Evolutionary conservation across 1,140 invertebrate genomes (phyloP).

Genomic region (Pissodes strobi): DNA sequence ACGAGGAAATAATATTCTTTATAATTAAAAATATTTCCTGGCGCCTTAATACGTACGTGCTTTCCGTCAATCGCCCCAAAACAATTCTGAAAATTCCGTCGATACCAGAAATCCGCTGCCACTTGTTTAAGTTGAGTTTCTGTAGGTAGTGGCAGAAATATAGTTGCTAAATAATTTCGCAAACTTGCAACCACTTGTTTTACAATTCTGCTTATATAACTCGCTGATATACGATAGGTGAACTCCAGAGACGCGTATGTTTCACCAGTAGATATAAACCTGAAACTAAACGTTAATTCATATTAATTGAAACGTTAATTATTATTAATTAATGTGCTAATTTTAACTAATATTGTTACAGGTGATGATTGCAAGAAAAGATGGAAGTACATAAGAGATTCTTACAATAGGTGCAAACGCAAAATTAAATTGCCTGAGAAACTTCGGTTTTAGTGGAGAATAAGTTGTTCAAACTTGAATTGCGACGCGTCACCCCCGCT

Average conservation of each 20-base stretch:
- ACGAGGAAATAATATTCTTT: conserved; percentile 55
- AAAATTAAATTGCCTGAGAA: conserved; percentile 1
- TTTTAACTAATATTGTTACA: too few species aligned
- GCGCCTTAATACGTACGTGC: conserved; percentile 53
- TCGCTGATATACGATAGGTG: conserved; percentile 12
- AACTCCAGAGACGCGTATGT: conserved; percentile 13
- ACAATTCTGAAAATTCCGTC: too few species aligned
- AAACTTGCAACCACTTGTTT: conserved; percentile 10
- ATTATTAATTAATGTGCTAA: too few species aligned
- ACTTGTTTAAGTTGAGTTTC: background rate
- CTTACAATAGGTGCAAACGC: background rate
- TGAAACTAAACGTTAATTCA: background rate
- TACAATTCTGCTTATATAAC: conserved; percentile 11
- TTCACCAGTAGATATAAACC: conserved; percentile 17
- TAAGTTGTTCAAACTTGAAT: too few species aligned
- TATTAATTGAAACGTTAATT: too few species aligned
- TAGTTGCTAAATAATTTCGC: background rate
- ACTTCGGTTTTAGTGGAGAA: too few species aligned
- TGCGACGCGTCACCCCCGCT: too few species aligned
- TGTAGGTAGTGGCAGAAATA: background rate
- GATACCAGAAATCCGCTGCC: conserved; percentile 36
- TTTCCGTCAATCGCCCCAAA: too few species aligned
- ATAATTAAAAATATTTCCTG: conserved; percentile 50
- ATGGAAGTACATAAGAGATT: conserved; percentile 2
- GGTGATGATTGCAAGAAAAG: background rate